Conservation (phyloP, 2,797 vertebrate genomes). For the Holocentrus rufus region DNA sequence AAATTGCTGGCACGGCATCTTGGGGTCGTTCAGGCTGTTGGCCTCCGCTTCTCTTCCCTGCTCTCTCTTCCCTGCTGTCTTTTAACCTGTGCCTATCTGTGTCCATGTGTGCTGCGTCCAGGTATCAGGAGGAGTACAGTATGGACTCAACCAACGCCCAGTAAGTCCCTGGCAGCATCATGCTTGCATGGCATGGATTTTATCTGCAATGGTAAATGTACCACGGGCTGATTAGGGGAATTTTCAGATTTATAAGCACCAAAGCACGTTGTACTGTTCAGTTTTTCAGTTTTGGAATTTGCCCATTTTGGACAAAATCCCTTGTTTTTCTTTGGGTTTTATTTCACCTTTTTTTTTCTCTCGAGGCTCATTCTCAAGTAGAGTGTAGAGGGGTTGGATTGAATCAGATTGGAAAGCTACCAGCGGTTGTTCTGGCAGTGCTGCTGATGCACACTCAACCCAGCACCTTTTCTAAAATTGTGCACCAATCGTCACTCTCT, state of each 20-base stretch:
- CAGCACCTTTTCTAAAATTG: conserved; percentile 41
- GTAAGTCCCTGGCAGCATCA: conserved; percentile 83
- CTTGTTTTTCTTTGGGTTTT: background rate
- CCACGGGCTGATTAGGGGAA: conserved; percentile 31
- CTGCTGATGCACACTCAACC: background rate
- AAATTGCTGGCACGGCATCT: conserved; percentile 16
- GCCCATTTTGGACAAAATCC: conserved; percentile 17
- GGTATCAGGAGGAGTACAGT: conserved; percentile 88
- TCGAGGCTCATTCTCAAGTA: background rate
- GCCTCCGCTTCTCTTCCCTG: conserved; percentile 38
- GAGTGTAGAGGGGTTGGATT: background rate
- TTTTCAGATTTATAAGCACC: conserved; percentile 14
- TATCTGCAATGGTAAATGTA: conserved; percentile 52
- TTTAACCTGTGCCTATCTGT: conserved; percentile 76
- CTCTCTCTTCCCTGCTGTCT: conserved; percentile 29
- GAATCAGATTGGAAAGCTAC: background rate
- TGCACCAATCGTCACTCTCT: conserved; percentile 37
- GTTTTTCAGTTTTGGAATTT: conserved; percentile 17
- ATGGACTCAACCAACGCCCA: conserved; percentile 88
- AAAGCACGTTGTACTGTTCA: conserved; percentile 23
- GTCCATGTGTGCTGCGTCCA: conserved; percentile 77
- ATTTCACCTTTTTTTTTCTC: too few relatives aligned
- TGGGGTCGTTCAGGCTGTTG: conserved; percentile 36
- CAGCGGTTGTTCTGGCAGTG: conserved; percentile 4
- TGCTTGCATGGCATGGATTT: conserved; percentile 80